phyloP scores from a whole-genome alignment of 2,888 invertebrate species.

The Sicus ferrugineus region DNA sequence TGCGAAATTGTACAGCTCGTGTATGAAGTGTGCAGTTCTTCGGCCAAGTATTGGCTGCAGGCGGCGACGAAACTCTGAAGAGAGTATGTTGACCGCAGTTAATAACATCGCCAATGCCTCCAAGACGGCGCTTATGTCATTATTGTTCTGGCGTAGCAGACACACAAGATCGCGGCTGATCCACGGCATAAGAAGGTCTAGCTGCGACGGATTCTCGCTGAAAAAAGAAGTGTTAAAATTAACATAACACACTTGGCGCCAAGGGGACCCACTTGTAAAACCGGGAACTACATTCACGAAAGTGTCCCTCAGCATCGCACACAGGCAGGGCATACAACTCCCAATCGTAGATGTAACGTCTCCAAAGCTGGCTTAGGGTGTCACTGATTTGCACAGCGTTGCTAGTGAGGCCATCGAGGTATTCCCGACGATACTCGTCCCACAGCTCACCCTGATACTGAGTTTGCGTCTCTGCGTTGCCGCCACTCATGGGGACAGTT shows the following conservation, averaged over 20 bases:
- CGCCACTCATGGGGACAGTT: conserved; percentile 16
- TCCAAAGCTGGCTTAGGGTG: conserved; percentile 61
- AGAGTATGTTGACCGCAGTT: conserved; percentile 69
- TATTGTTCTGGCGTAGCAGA: conserved; percentile 68
- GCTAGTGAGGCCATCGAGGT: conserved; percentile 47
- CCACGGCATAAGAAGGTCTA: conserved; percentile 87
- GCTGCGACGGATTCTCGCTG: conserved; percentile 80
- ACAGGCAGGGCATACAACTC: conserved; percentile 78
- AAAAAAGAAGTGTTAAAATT: background rate
- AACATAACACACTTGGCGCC: background rate
- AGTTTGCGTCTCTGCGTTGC: conserved; percentile 37
- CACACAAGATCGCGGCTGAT: conserved; percentile 84
- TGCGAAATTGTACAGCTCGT: conserved; percentile 88
- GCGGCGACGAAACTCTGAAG: conserved; percentile 73
- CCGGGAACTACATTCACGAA: conserved; percentile 76
- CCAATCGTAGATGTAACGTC: conserved; percentile 78
- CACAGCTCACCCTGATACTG: conserved; percentile 53
- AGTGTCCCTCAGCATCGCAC: conserved; percentile 75
- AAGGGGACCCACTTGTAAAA: conserved; percentile 75
- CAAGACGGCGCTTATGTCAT: conserved; percentile 73
- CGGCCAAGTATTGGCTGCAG: conserved; percentile 75
- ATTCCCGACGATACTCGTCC: conserved; percentile 56
- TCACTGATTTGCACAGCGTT: conserved; percentile 38
- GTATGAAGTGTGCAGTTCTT: conserved; percentile 85
- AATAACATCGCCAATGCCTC: conserved; percentile 76